A percentile compares a stretch with the other conserved stretches of the same genome.
Evolutionary conservation across 1,140 invertebrate genomes (phyloP).

Genomic region (Anastrepha obliqua): DNA sequence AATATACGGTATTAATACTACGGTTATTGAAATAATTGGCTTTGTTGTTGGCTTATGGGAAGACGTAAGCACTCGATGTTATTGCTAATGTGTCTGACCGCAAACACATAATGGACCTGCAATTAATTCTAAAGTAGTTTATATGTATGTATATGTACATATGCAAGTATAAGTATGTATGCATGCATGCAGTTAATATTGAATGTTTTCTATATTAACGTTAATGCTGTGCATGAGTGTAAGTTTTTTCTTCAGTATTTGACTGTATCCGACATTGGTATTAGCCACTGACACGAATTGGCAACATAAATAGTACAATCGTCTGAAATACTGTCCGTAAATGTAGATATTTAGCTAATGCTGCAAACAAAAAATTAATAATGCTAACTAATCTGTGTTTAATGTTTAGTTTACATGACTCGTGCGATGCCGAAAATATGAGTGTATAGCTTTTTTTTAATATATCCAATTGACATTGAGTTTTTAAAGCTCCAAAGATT

Average conservation of each 20-base stretch:
- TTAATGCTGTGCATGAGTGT: not conserved
- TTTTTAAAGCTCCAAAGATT: too few relatives aligned
- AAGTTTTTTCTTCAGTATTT: not conserved
- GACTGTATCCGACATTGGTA: not conserved
- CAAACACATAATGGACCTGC: conserved; percentile 12
- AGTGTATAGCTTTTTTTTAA: too few relatives aligned
- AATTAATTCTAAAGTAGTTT: not conserved
- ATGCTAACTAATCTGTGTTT: conserved; percentile 7
- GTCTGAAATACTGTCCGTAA: not conserved
- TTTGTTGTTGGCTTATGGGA: not conserved
- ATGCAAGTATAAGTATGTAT: not conserved
- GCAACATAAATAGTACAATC: not conserved
- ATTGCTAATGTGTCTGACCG: not conserved
- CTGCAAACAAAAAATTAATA: not conserved
- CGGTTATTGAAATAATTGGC: conserved; percentile 24
- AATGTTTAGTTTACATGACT: not conserved
- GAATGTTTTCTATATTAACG: too few relatives aligned
- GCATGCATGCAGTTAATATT: not conserved
- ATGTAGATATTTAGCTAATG: conserved; percentile 16
- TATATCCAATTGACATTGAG: too few relatives aligned
- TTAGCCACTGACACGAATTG: conserved; percentile 1
- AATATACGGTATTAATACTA: not conserved
- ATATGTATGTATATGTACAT: not conserved
- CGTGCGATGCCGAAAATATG: not conserved
- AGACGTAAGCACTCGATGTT: not conserved